Base-by-base conservation (phyloP, 2,888 invertebrate species). In the Cancer borealis region DNA sequence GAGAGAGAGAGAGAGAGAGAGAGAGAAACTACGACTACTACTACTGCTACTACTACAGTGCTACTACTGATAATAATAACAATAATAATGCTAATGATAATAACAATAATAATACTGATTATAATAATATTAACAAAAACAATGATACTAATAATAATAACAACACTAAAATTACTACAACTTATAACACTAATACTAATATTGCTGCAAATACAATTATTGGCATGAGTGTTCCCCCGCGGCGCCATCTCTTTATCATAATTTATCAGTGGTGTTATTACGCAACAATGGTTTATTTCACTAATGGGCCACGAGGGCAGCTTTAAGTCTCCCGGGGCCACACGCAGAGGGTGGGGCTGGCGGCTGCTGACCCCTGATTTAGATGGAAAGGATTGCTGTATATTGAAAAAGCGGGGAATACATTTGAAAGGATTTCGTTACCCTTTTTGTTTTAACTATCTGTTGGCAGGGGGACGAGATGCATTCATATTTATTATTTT, bases 51-150 rank as follows among this genome's bases (percentile, higher is more conserved):
- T 21, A 60, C 60, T 60, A 60, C 60, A 60, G 21, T 21, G 21
- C 17, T 10, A 17, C 17, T 10, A 60, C 17, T 10, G 21, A 60
- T 10, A 60, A 60, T 0, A 60, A 60, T 47, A 46, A 89, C 26
- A 89, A 89, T 47, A 49, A 49, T 66, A 26, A 60, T 14, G 66
- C 10, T 30, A 60, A n/a, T 66, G 14, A 12, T 30, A 90, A 90
- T 26, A 90, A 47, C 30, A 90, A 90, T 12, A 49, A 90, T n/a
- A 49, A 90, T 54, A 49, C 21, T 54, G 49, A 90, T 54, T 26
- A 90, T 90, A 49, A 90, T 90, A 49, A 90, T 90, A 90, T 21
- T 21, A 49, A 49, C 17, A 90, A 49, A 26, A 90, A 90, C 26
- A 73, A 73, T 73, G 26, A 73, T 73, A n/a, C n/a, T 73, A 73